Percentiles rank a stretch among this genome's conserved stretches.
These are phyloP conservation scores for Stichopus horrens DNA, from an alignment of 53 echinoderm and acorn worm genomes.

Conservation along the genomic window DNA sequence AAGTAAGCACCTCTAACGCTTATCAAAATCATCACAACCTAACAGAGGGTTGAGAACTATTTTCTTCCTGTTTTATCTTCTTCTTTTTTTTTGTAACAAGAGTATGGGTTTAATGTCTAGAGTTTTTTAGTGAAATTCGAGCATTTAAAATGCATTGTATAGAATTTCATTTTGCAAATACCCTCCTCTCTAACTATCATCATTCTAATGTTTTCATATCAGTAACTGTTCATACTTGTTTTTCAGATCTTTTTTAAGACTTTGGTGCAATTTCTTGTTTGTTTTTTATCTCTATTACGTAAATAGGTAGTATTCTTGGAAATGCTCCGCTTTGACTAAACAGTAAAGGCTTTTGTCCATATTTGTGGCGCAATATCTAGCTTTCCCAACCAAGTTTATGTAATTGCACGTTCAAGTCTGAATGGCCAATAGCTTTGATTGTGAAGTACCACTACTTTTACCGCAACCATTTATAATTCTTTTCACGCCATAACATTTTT, in stretches of 20 bases:
- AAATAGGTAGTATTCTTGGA: neutral
- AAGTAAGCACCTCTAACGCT: too few relatives aligned
- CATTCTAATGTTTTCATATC: constrained; percentile 10
- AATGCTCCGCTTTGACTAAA: constrained; percentile 3
- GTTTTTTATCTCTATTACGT: neutral
- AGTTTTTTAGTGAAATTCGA: neutral
- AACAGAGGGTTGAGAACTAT: too few relatives aligned
- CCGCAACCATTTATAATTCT: too few relatives aligned
- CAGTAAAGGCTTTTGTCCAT: neutral
- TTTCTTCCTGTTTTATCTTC: too few relatives aligned
- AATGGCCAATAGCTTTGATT: too few relatives aligned
- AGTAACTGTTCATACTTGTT: neutral
- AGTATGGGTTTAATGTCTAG: neutral
- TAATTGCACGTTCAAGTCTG: too few relatives aligned
- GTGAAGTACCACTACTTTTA: too few relatives aligned
- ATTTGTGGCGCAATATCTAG: neutral
- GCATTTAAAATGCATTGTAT: constrained; percentile 29
- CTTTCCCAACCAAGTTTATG: neutral
- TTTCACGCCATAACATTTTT: too few relatives aligned
- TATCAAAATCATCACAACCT: too few relatives aligned
- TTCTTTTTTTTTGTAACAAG: neutral
- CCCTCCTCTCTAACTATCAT: constrained; percentile 9
- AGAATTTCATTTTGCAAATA: neutral
- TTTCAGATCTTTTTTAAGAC: neutral
- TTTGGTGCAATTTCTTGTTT: constrained; percentile 14